Evolutionary conservation across 1,140 invertebrate species (phyloP).

Genomic region (Drosophila nigromelanica): DNA sequence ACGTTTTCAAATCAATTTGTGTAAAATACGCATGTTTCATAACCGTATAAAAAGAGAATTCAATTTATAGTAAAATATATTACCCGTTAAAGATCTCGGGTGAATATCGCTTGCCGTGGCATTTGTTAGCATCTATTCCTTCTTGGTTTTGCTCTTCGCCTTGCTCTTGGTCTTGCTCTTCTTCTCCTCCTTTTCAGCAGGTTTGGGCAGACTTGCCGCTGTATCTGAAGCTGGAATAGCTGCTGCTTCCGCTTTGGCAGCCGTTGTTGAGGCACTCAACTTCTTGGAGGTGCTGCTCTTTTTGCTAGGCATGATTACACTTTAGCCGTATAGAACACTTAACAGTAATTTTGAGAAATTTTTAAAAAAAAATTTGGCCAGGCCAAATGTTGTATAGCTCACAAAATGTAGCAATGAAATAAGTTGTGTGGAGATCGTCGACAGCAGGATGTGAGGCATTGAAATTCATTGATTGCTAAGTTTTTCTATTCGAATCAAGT

Average conservation of each 20-base stretch:
- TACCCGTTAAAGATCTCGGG: too few relatives aligned
- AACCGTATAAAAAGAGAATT: too few relatives aligned
- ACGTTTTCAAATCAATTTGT: too few relatives aligned
- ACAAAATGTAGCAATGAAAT: constrained; percentile 13
- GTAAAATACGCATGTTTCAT: too few relatives aligned
- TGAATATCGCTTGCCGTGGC: neutral
- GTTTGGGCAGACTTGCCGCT: neutral
- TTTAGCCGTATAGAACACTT: neutral
- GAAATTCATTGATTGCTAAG: constrained; percentile 15
- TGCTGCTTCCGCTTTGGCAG: neutral
- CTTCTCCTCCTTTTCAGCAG: neutral
- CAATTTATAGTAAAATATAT: too few relatives aligned
- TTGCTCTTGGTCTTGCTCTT: constrained; percentile 23
- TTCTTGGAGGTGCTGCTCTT: constrained; percentile 25
- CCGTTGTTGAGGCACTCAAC: neutral
- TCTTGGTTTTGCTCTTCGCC: constrained; percentile 18
- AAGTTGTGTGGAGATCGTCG: neutral
- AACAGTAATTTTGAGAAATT: constrained; percentile 2
- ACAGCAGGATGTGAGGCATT: neutral
- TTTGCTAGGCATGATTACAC: constrained; percentile 27
- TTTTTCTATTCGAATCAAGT: neutral
- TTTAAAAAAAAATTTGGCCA: constrained; percentile 16
- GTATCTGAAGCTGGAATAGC: neutral
- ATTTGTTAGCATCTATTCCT: neutral
- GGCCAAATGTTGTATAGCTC: constrained; percentile 16